These are phyloP conservation scores for Hippocampus zosterae DNA, from an alignment of 2,113 vertebrate genomes.

Conservation along the genomic window DNA sequence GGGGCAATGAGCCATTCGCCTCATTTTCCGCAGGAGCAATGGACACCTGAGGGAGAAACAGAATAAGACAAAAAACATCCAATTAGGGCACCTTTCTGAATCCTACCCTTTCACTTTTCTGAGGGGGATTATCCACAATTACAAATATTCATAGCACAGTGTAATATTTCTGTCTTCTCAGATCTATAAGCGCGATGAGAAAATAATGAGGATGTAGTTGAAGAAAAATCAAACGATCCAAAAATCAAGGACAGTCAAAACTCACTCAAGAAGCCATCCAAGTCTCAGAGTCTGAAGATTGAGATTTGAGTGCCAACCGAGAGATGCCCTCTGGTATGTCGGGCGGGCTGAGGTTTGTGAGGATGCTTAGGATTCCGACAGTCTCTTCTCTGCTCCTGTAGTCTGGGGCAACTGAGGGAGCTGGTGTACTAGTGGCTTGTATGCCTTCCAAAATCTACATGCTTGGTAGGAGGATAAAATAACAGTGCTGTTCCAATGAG, in stretches of 20 bases:
- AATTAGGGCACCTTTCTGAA: constrained; percentile 47
- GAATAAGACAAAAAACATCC: constrained; percentile 59
- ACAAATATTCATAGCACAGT: neutral
- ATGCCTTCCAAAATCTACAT: constrained; percentile 89
- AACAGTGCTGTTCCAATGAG: constrained; percentile 91
- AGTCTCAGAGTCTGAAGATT: neutral
- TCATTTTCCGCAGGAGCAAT: constrained; percentile 86
- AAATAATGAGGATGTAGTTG: neutral
- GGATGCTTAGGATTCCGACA: constrained; percentile 1
- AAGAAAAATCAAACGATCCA: constrained; percentile 3
- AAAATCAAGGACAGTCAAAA: constrained; percentile 3
- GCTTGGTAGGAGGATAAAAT: constrained; percentile 73
- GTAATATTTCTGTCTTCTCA: neutral
- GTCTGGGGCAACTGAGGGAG: constrained; percentile 54
- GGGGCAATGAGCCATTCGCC: constrained; percentile 87
- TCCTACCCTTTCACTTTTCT: neutral
- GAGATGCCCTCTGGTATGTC: constrained; percentile 15
- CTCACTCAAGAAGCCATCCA: constrained; percentile 15
- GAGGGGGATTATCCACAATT: neutral
- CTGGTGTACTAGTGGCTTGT: constrained; percentile 68
- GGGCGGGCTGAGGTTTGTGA: constrained; percentile 11
- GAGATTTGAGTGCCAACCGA: constrained; percentile 5
- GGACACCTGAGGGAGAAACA: constrained; percentile 79
- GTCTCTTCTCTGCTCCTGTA: constrained; percentile 47
- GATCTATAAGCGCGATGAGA: neutral